phyloP scores from a whole-genome alignment of 1,140 invertebrate genomes.

The Bilobella aurantiaca region DNA sequence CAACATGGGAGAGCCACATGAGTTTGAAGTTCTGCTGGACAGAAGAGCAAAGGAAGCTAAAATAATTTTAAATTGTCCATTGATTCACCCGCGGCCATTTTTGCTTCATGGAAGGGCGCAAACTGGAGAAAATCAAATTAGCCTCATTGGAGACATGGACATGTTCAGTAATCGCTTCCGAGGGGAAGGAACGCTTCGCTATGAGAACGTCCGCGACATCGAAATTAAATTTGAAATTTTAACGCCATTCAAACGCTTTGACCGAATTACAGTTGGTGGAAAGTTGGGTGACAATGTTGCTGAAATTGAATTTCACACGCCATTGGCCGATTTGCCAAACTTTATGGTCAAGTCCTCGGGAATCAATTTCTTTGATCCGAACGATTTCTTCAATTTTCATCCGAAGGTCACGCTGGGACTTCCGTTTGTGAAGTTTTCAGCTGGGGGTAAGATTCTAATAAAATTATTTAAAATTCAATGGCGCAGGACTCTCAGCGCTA shows the following conservation, averaged over 20 bases:
- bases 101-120: slow-evolving; percentile 22
- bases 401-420: slow-evolving; percentile 24
- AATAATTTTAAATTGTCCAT: slow-evolving; percentile 17
- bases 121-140: slow-evolving; percentile 5
- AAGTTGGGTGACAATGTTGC: slow-evolving; percentile 18
- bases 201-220: slow-evolving; percentile 31
- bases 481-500: neutral
- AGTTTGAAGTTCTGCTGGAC: slow-evolving; percentile 13
- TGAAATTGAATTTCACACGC: slow-evolving; percentile 25
- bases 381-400: slow-evolving; percentile 12
- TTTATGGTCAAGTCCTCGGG: slow-evolving; percentile 18
- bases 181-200: slow-evolving; percentile 23
- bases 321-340: slow-evolving; percentile 22
- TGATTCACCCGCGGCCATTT: slow-evolving; percentile 14
- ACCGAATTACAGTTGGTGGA: slow-evolving; percentile 26
- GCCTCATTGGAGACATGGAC: slow-evolving; percentile 22
- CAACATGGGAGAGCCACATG: neutral
- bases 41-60: slow-evolving; percentile 15
- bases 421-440: slow-evolving; percentile 21
- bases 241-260: slow-evolving; percentile 34
- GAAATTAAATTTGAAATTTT: slow-evolving; percentile 34
- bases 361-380: slow-evolving; percentile 10
- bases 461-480: neutral
- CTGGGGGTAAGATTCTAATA: slow-evolving; percentile 17
- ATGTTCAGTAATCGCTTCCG: slow-evolving; percentile 17